A percentile compares a stretch with the other conserved stretches of the same genome.
phyloP scores from a whole-genome alignment of 2,797 vertebrate species.

The Gadopsis marmoratus region DNA sequence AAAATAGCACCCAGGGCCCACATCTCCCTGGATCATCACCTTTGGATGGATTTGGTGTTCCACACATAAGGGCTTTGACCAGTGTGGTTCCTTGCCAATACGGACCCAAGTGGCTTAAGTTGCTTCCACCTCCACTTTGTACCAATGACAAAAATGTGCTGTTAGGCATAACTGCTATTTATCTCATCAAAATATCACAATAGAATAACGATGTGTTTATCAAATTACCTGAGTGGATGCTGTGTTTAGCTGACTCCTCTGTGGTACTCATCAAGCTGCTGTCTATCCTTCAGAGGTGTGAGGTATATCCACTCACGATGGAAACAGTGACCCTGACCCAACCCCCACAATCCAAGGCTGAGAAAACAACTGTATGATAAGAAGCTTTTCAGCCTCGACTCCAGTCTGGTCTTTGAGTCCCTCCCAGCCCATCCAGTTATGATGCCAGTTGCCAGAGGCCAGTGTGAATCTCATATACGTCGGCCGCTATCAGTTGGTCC shows the following conservation, averaged over 20 bases:
- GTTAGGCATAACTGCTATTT: constrained; percentile 20
- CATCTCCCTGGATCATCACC: too few species aligned
- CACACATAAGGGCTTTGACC: background rate
- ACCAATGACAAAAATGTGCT: constrained; percentile 21
- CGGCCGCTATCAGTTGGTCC: constrained; percentile 57
- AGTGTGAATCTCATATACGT: constrained; percentile 61
- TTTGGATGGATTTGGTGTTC: background rate
- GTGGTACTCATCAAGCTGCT: constrained; percentile 16
- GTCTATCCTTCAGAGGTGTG: constrained; percentile 22
- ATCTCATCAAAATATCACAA: constrained; percentile 38
- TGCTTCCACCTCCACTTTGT: constrained; percentile 10
- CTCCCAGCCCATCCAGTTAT: constrained; percentile 57
- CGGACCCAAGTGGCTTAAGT: constrained; percentile 9
- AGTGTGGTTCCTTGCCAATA: background rate
- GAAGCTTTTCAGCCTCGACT: constrained; percentile 57
- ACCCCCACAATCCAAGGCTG: constrained; percentile 3
- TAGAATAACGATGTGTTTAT: constrained; percentile 19
- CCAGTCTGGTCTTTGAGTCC: constrained; percentile 29
- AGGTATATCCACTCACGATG: constrained; percentile 48
- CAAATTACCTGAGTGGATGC: constrained; percentile 32
- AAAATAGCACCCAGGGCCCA: background rate
- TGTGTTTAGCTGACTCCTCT: constrained; percentile 21
- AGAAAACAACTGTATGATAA: constrained; percentile 54
- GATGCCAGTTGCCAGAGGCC: constrained; percentile 65
- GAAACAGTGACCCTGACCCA: constrained; percentile 55